Base-by-base conservation (phyloP, 2,888 invertebrate genomes). In the Agrochola litura region DNA sequence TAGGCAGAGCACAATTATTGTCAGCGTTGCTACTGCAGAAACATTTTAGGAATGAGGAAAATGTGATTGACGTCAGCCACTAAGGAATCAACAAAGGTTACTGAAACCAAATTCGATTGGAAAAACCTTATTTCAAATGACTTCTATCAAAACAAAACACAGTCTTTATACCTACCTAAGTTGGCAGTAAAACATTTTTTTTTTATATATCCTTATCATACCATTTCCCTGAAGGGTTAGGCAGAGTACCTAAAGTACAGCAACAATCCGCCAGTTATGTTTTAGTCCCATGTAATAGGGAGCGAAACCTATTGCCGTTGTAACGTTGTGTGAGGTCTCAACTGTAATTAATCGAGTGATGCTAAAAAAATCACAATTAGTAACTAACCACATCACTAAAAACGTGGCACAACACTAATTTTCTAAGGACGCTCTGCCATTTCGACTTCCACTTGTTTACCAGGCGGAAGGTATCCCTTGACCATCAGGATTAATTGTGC, bases 21-120 rank as follows among this genome's bases (percentile, higher is more conserved):
- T n/a, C 14, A 60, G 37, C 0, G 49, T 43, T 52, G 41, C 49
- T 16, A 16, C 14, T 12, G 63, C 37, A n/a, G 19, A 14, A 63
- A 25, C 8, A 37, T 64, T 56, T n/a, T 16, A 49, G 19, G 22
- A 25, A 22, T 52, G 22, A 54, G 43, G 25, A 46, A 81, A 81
- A 73, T 41, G 14, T 25, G 16, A 37, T 69, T 54, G 37, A 41
- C 37, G 22, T 16, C 19, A n/a, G 6, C n/a, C 4, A 16, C 12
- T n/a, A n/a, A 46, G 5, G 19, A 54, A 41, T 61, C 41, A 10
- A 25, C 16, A 12, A 64, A 76, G 10, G 46, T 46, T 25, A 25
- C 16, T 30, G 4, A 22, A 25, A 49, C 25, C 41, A 37, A 41
- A 46, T 14, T 43, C 14, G 0, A n/a, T 49, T 58, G 41, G 25